Percentiles rank a stretch among this genome's conserved stretches.
phyloP scores from a whole-genome alignment of 2,113 vertebrate species.

The Oreamnos americanus region DNA sequence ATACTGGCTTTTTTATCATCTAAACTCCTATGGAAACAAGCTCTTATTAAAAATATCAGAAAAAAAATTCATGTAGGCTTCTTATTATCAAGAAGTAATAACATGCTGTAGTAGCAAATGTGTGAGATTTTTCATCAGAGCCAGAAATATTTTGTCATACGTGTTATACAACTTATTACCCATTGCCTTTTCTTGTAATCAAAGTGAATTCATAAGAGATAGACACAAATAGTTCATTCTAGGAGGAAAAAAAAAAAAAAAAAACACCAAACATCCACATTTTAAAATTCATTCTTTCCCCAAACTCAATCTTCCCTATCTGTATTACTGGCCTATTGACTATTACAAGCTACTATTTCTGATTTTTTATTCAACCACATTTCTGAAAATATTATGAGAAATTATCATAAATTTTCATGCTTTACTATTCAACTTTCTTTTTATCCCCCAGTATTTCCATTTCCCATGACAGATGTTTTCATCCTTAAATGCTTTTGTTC shows the following conservation, averaged over 20 bases:
- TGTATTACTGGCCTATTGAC: neutral
- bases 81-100: neutral
- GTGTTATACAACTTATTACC: neutral
- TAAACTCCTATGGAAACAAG: neutral
- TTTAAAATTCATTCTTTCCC: neutral
- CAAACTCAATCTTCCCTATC: neutral
- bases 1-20: neutral
- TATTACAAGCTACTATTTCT: neutral
- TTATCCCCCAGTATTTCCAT: neutral
- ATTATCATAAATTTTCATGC: neutral
- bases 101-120: neutral
- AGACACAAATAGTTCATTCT: neutral
- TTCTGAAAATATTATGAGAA: neutral
- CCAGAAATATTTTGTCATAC: neutral
- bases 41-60: neutral
- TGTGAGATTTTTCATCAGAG: neutral
- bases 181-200: neutral
- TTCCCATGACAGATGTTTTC: neutral
- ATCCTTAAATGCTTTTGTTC: neutral
- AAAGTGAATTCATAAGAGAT: neutral
- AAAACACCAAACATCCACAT: accelerated
- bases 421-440: neutral
- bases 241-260: neutral
- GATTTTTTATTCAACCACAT: neutral
- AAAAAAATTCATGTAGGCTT: neutral